phyloP scores from a whole-genome alignment of 2,888 invertebrate species.

The Platycnemis pennipes region DNA sequence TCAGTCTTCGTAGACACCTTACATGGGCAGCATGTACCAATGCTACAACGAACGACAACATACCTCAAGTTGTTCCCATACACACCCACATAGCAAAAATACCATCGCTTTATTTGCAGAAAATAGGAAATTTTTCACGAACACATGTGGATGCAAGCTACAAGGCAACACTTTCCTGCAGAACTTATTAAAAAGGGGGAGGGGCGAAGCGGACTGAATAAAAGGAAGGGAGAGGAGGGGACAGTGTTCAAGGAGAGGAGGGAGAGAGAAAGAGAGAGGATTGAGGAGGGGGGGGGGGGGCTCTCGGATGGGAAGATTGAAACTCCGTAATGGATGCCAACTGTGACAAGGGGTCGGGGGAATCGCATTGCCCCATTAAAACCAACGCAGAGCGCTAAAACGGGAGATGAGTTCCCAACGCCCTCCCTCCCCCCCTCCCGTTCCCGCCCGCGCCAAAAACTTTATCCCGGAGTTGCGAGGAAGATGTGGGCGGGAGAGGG shows the following conservation, averaged over 20 bases:
- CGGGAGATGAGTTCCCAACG: constrained; percentile 52
- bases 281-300: not conserved
- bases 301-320: constrained; percentile 48
- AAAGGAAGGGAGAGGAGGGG: not conserved
- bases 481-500: not conserved
- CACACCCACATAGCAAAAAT: too few relatives aligned
- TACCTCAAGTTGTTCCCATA: too few relatives aligned
- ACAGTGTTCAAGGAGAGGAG: not conserved
- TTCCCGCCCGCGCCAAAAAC: constrained; percentile 12
- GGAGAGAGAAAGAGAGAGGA: not conserved
- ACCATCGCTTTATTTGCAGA: too few relatives aligned
- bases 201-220: not conserved
- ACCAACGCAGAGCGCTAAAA: constrained; percentile 65
- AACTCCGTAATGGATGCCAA: constrained; percentile 67
- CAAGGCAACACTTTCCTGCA: not conserved
- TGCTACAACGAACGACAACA: too few relatives aligned
- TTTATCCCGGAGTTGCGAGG: constrained; percentile 60
- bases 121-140: not conserved
- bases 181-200: not conserved
- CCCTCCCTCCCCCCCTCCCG: not conserved
- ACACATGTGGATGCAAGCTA: not conserved
- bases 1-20: too few relatives aligned
- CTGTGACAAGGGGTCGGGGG: constrained; percentile 54
- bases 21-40: too few relatives aligned
- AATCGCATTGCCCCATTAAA: constrained; percentile 68